Conservation (phyloP, 1,140 invertebrate species). For the Papilio dardanus region DNA sequence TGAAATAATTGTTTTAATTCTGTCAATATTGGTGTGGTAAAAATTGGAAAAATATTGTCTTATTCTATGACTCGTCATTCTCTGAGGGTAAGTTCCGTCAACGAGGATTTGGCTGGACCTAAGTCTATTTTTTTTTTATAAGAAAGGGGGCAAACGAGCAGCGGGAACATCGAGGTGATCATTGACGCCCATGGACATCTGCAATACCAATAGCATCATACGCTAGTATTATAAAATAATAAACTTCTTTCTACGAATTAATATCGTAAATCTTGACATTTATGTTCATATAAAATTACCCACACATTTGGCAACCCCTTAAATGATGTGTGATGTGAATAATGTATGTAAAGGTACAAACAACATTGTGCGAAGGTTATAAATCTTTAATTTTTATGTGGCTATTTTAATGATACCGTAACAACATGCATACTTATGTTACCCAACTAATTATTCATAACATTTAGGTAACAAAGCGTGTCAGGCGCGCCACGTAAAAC, state of each 20-base stretch:
- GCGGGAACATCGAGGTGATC: no score
- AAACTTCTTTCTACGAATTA: neutral
- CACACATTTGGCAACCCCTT: slow-evolving; percentile 11
- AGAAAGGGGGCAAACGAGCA: no score
- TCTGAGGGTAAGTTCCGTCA: neutral
- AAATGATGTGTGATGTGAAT: neutral
- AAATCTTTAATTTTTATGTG: slow-evolving; percentile 9
- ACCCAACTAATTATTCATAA: slow-evolving; percentile 20
- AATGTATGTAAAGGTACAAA: neutral
- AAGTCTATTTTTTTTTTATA: no score
- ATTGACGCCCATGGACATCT: no score
- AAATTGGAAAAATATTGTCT: no score
- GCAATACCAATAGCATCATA: no score
- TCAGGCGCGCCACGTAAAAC: neutral
- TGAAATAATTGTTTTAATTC: no score
- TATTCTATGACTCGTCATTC: neutral
- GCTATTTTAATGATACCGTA: slow-evolving; percentile 13
- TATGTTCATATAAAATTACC: neutral
- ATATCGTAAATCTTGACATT: neutral
- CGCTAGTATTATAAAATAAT: no score
- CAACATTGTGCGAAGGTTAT: neutral
- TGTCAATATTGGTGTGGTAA: no score
- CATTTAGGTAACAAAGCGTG: slow-evolving; percentile 18
- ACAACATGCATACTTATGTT: slow-evolving; percentile 8
- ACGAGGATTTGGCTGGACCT: neutral